Evolutionary conservation across 1,140 invertebrate species (phyloP), one percentile per base, ranked within the genome.

Genomic region (Brachionus plicatilis): DNA sequence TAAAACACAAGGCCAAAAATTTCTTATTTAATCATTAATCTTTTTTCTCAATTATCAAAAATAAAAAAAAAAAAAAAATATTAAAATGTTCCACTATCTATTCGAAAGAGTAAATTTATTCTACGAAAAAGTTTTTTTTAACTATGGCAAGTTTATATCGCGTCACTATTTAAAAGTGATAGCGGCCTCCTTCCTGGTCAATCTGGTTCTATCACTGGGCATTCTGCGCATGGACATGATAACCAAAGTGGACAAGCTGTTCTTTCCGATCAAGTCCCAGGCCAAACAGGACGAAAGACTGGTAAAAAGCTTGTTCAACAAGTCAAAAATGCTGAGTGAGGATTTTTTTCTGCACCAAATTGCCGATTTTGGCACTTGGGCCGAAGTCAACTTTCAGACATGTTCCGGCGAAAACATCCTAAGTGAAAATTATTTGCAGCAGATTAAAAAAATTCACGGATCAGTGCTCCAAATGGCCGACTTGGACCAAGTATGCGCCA

Each of bases 281-380:
- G 79, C 79, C 20, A 82, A 24, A 37, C 37, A 37, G 12, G 79
- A 82, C n/a, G 53, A 82, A 47, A 68, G 20, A 17, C 24, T 60
- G 7, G 33, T 82, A 6, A 82, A 82, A 37, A 47, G 20, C 1
- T 11, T 82, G n/a, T 82, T 47, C 33, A 82, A 60, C 9, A 65
- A 24, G 3, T 20, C 50, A 24, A 65, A 27, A 24, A 3, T 33
- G 27, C 17, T 82, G 53, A 29, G 29, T 12, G 60, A 82, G 37
- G 65, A 82, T 29, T 82, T 82, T 68, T 82, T 65, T 68, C 17
- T 82, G 27, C 79, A 82, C 37, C 79, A 82, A 65, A 29, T 82
- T 8, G 9, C 33, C 8, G 79, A 82, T 47, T 68, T 82, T 11
- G 79, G 79, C 53, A 82, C 79, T 12, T 82, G 79, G 79, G 53